phyloP scores from a whole-genome alignment of 1,140 invertebrate genomes.

The Coenobita brevimanus region DNA sequence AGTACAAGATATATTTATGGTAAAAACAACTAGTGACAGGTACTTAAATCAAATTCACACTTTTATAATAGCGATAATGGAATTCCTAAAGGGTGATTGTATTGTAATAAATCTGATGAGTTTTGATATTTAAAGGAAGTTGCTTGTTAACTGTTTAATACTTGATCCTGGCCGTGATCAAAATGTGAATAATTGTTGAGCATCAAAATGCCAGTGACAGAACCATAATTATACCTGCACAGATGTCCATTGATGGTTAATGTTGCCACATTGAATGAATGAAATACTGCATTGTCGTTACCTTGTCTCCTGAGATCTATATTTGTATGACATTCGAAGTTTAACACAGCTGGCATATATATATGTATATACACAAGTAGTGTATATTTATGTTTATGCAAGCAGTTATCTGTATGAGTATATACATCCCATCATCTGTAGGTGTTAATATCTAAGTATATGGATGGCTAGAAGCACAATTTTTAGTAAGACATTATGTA shows the following conservation, averaged over 20 bases:
- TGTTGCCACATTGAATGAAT: not conserved
- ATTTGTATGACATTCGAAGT: constrained; percentile 38
- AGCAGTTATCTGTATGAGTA: constrained; percentile 12
- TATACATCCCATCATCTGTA: constrained; percentile 12
- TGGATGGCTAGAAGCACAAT: constrained; percentile 62
- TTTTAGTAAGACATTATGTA: constrained; percentile 45
- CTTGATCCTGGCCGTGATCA: constrained; percentile 12
- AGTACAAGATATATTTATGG: constrained; percentile 41
- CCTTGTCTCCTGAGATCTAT: constrained; percentile 48
- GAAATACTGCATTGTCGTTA: constrained; percentile 33
- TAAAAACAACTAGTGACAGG: constrained; percentile 48
- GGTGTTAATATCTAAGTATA: constrained; percentile 24
- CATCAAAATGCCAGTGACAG: constrained; percentile 34
- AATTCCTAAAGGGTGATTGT: constrained; percentile 44
- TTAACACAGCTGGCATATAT: not conserved
- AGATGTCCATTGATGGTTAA: constrained; percentile 38
- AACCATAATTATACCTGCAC: constrained; percentile 27
- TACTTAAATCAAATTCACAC: constrained; percentile 59
- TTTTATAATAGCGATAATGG: constrained; percentile 19
- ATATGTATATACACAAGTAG: constrained; percentile 19
- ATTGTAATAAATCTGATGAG: constrained; percentile 32
- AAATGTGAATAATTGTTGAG: not conserved
- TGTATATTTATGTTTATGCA: not conserved
- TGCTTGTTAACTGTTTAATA: no score
- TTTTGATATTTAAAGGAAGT: no score